A percentile compares a stretch with the other conserved stretches of the same genome.
Evolutionary conservation across 2,113 vertebrate species (phyloP).

Genomic region (Phaethon lepturus): DNA sequence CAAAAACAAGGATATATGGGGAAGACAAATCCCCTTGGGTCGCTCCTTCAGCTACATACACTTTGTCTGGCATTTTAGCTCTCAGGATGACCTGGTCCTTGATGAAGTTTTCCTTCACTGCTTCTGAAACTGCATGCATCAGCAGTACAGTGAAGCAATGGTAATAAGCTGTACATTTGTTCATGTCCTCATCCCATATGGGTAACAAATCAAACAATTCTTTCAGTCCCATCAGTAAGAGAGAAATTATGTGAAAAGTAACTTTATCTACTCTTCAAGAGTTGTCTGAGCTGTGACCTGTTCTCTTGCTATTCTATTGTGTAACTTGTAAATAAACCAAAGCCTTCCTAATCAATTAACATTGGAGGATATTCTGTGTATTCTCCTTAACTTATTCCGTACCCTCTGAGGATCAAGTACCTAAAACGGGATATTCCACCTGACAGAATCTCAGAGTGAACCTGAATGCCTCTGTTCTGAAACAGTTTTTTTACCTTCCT

Average conservation of each 20-base stretch:
- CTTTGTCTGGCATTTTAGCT: not conserved
- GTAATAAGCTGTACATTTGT: not conserved
- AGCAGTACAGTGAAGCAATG: not conserved
- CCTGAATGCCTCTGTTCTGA: not conserved
- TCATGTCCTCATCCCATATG: not conserved
- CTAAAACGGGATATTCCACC: accelerated
- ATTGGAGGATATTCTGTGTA: not conserved
- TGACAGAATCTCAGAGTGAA: not conserved
- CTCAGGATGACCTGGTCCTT: not conserved
- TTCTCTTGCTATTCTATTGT: not conserved
- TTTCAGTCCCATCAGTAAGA: not conserved
- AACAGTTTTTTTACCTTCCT: not conserved
- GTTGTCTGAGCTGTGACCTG: not conserved
- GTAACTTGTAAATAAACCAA: not conserved
- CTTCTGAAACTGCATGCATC: not conserved
- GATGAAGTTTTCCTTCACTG: not conserved
- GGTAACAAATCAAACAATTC: not conserved
- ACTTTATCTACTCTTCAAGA: not conserved
- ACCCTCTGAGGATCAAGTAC: not conserved
- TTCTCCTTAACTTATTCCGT: not conserved
- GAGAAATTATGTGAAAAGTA: not conserved
- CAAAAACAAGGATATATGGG: not conserved
- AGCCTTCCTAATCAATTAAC: not conserved
- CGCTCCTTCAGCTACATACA: not conserved
- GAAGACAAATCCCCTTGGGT: not conserved